phyloP scores from a whole-genome alignment of 1,140 invertebrate species.

The Tetramorium parvispinum region DNA sequence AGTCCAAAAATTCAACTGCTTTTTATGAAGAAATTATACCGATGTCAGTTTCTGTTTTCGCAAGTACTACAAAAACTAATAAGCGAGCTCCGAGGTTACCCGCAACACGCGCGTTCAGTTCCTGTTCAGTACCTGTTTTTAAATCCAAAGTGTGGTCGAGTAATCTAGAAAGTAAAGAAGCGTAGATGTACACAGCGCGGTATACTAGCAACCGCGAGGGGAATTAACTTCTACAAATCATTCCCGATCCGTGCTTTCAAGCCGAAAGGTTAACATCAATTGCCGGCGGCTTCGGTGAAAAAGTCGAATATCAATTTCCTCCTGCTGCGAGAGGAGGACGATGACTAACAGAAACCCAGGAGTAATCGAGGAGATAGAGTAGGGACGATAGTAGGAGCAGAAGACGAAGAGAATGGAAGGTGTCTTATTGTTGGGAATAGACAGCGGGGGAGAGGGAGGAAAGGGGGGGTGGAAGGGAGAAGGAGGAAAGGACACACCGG shows the following conservation, averaged over 20 bases:
- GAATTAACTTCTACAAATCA: slow-evolving; percentile 57
- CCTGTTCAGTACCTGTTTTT: not conserved
- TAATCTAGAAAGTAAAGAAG: slow-evolving; percentile 4
- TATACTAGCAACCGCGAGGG: not conserved
- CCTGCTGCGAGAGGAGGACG: slow-evolving; percentile 52
- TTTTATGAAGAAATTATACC: not conserved
- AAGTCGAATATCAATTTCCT: slow-evolving; percentile 61
- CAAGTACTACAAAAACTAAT: not conserved
- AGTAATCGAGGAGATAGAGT: slow-evolving; percentile 29
- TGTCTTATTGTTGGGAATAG: slow-evolving; percentile 42
- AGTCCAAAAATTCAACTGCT: not conserved
- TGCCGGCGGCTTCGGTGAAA: slow-evolving; percentile 40
- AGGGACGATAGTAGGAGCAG: slow-evolving; percentile 39
- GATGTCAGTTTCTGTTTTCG: not conserved
- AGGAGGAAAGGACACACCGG: slow-evolving; percentile 38
- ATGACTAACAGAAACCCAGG: slow-evolving; percentile 50
- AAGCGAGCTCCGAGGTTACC: not conserved
- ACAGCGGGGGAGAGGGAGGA: no score
- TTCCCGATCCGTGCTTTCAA: slow-evolving; percentile 45
- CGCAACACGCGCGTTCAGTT: not conserved
- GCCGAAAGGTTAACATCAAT: slow-evolving; percentile 57
- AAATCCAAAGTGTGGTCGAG: slow-evolving; percentile 6
- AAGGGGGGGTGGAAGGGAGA: not conserved
- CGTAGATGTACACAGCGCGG: not conserved
- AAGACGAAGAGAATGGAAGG: slow-evolving; percentile 45